Percentiles rank a stretch among this genome's conserved stretches.
phyloP scores from a whole-genome alignment of 2,888 invertebrate species.

The Cheilosia urbana region DNA sequence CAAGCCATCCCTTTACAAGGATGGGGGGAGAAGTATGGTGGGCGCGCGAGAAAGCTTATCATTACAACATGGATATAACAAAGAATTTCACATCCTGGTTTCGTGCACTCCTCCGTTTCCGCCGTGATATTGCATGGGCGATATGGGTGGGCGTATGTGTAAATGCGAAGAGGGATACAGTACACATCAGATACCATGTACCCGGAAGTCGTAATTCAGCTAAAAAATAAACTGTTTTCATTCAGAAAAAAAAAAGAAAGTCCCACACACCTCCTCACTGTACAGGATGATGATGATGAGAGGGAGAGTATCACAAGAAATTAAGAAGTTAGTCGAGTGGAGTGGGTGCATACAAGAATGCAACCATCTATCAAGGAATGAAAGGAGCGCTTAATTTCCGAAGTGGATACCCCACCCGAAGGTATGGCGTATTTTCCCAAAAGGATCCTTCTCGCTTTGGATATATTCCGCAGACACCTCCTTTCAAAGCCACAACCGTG shows the following conservation, averaged over 20 bases:
- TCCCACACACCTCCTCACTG: neutral
- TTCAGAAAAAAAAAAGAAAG: conserved; percentile 19
- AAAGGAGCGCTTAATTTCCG: conserved; percentile 69
- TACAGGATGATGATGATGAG: conserved; percentile 9
- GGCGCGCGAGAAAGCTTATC: conserved; percentile 33
- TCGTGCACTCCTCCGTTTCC: conserved; percentile 59
- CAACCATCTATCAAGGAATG: conserved; percentile 32
- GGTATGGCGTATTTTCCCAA: conserved; percentile 37
- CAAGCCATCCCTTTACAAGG: neutral
- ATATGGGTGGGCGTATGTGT: neutral
- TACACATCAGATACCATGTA: conserved; percentile 30
- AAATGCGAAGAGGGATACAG: neutral
- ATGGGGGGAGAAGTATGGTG: neutral
- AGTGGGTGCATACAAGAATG: conserved; percentile 10
- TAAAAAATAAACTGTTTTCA: conserved; percentile 52
- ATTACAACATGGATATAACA: conserved; percentile 46
- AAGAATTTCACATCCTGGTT: conserved; percentile 61
- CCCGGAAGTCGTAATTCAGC: conserved; percentile 68
- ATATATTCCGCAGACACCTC: conserved; percentile 17
- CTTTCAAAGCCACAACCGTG: conserved; percentile 56
- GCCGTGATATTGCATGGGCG: conserved; percentile 56
- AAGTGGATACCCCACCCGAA: conserved; percentile 58
- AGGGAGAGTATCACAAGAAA: conserved; percentile 25
- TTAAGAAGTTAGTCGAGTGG: conserved; percentile 60
- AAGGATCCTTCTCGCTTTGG: conserved; percentile 44